These are phyloP conservation scores for Eristalis arbustorum DNA, from an alignment of 2,888 invertebrate genomes.

Conservation along the genomic window DNA sequence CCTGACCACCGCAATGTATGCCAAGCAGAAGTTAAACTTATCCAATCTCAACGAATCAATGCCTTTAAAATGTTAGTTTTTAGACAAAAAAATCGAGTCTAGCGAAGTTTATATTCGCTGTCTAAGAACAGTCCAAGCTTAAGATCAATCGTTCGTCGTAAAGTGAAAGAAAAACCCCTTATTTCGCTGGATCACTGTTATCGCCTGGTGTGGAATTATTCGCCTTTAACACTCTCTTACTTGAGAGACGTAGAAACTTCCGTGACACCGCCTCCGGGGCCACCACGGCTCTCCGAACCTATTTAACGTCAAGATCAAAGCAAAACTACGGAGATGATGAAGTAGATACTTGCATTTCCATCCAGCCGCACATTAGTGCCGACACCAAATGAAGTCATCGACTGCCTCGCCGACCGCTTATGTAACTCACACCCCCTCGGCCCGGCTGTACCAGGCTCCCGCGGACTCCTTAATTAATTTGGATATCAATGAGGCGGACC, in stretches of 20 bases:
- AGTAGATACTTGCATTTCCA: not conserved
- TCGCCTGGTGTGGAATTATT: no score
- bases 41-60: no score
- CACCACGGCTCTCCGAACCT: not conserved
- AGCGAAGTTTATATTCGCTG: no score
- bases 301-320: not conserved
- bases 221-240: no score
- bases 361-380: not conserved
- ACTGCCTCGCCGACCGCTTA: not conserved
- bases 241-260: not conserved
- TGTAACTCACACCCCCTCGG: not conserved
- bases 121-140: no score
- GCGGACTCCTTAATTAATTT: conserved; percentile 58
- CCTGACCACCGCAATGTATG: no score
- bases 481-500: conserved; percentile 56
- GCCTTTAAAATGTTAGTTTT: no score
- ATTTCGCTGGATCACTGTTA: no score
- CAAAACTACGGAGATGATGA: not conserved
- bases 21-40: no score
- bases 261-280: not conserved
- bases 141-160: no score
- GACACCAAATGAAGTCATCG: not conserved
- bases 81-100: no score
- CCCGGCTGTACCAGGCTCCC: not conserved
- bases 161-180: no score